Conservation (phyloP, 2,888 invertebrate species). For the Nipponacmea schrenckii region DNA sequence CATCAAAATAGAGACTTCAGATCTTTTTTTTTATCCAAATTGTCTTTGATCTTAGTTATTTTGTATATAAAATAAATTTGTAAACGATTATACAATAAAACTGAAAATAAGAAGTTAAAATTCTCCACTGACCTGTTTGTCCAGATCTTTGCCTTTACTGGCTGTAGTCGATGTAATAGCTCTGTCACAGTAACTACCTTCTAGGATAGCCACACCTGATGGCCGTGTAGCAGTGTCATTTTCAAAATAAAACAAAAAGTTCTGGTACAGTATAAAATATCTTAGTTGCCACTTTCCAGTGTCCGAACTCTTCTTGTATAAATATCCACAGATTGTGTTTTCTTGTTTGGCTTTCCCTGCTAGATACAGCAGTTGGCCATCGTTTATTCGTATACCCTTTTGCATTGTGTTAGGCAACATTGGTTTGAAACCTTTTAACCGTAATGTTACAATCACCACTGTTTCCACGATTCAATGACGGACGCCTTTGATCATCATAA, state of each 20-base stretch:
- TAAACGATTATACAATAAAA: too few relatives aligned
- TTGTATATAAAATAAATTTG: too few relatives aligned
- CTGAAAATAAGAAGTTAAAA: too few relatives aligned
- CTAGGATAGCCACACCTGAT: constrained; percentile 85
- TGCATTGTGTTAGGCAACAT: constrained; percentile 73
- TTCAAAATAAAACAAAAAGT: constrained; percentile 90
- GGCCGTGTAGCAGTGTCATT: constrained; percentile 82
- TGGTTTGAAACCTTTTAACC: background rate
- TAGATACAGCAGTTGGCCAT: constrained; percentile 82
- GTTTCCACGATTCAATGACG: too few relatives aligned
- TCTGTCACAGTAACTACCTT: constrained; percentile 80
- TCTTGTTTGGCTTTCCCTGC: constrained; percentile 88
- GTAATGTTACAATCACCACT: too few relatives aligned
- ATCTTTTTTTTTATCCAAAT: too few relatives aligned
- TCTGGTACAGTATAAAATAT: constrained; percentile 75
- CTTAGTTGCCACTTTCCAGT: constrained; percentile 85
- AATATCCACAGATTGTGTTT: constrained; percentile 82
- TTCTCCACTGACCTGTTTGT: constrained; percentile 58
- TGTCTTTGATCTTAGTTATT: too few relatives aligned
- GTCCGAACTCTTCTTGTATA: constrained; percentile 87
- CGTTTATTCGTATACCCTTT: constrained; percentile 85
- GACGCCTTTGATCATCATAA: too few relatives aligned
- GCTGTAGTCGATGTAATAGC: constrained; percentile 55
- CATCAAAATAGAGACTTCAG: too few relatives aligned
- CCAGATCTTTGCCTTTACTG: constrained; percentile 58